phyloP scores from a whole-genome alignment of 35 echinoderm and acorn worm genomes.

The Heliocidaris erythrogramma region DNA sequence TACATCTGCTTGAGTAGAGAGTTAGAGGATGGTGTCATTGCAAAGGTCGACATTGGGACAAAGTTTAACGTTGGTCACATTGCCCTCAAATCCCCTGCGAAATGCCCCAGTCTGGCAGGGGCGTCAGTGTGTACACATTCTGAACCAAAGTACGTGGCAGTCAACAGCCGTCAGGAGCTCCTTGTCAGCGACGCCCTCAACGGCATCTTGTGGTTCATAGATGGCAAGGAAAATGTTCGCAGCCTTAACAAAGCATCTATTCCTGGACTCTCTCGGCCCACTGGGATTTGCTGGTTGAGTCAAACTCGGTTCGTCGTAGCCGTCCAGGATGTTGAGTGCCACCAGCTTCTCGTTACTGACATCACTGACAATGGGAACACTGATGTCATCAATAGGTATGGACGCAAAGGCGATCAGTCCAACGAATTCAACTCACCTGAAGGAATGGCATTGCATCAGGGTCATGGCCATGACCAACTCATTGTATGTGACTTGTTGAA shows the following conservation, averaged over 20 bases:
- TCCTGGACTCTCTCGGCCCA: neutral
- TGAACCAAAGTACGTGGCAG: neutral
- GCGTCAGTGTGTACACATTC: too few relatives aligned
- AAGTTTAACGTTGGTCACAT: neutral
- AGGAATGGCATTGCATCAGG: neutral
- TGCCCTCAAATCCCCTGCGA: neutral
- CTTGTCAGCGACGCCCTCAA: neutral
- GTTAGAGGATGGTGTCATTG: neutral
- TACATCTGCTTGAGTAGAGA: neutral
- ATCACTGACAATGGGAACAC: neutral
- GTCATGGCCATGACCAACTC: neutral
- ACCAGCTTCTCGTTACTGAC: neutral
- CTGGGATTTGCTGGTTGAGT: conserved; percentile 15
- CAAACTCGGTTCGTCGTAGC: neutral
- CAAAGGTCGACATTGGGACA: neutral
- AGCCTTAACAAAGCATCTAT: neutral
- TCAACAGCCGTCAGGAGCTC: neutral
- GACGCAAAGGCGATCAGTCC: neutral
- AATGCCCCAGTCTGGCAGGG: neutral
- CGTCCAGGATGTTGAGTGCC: neutral
- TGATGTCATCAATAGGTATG: neutral
- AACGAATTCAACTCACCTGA: neutral
- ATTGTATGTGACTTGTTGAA: neutral
- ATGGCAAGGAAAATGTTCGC: neutral
- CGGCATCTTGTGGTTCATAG: neutral